These are phyloP conservation scores for Rhabditoides inermis DNA, from an alignment of 2,888 invertebrate species.

Conservation along the genomic window DNA sequence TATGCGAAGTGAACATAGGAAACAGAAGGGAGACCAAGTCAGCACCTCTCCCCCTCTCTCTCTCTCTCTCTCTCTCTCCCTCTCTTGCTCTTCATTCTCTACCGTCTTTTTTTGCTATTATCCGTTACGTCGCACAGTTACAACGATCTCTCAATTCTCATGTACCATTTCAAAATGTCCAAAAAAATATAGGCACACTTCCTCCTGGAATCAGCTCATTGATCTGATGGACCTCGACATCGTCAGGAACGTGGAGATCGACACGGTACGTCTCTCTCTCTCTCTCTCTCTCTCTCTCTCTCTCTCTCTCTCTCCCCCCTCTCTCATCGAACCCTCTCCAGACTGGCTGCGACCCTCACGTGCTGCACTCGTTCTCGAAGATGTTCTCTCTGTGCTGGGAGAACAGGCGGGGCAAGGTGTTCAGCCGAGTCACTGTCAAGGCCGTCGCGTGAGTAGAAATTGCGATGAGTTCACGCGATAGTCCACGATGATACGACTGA, in stretches of 20 bases:
- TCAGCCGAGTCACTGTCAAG: too few species aligned
- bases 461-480: too few species aligned
- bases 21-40: conserved; percentile 5
- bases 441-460: too few species aligned
- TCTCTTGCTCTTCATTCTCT: not conserved
- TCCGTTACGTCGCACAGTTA: not conserved
- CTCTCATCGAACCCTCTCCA: conserved; percentile 1
- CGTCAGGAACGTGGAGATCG: too few species aligned
- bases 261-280: not conserved
- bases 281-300: not conserved
- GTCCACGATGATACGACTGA: too few species aligned
- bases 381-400: too few species aligned
- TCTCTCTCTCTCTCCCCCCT: not conserved
- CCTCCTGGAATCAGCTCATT: too few species aligned
- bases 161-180: too few species aligned
- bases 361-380: conserved; percentile 1
- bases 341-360: not conserved
- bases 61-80: too few species aligned
- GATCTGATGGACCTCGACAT: too few species aligned
- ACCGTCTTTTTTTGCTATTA: not conserved
- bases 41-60: conserved; percentile 3
- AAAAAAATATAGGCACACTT: too few species aligned
- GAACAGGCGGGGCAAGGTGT: too few species aligned
- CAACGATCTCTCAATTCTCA: not conserved
- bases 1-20: conserved; percentile 16